Conservation (phyloP, 2,113 vertebrate genomes). For the Triplophysa dalaica region DNA sequence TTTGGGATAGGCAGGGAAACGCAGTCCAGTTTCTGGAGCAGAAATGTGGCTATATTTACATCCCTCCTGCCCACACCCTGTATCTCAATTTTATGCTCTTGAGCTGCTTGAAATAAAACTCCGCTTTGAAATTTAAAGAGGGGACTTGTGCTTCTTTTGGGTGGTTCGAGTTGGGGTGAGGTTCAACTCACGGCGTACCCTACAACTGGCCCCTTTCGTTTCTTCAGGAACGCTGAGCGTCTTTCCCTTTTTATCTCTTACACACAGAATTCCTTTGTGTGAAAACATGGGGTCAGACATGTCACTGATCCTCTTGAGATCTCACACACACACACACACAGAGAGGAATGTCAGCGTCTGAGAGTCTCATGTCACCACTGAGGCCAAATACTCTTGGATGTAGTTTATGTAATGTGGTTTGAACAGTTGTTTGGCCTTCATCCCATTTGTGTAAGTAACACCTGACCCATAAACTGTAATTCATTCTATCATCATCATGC, state of each 20-base stretch:
- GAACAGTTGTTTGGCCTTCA: conserved; percentile 16
- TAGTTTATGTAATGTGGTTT: conserved; percentile 4
- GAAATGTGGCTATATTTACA: conserved; percentile 39
- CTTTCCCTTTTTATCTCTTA: background rate
- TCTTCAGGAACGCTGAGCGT: too few relatives aligned
- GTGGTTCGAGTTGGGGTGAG: background rate
- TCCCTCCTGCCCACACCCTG: conserved; percentile 32
- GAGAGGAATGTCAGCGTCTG: conserved; percentile 15
- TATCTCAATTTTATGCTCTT: background rate
- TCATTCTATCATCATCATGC: background rate
- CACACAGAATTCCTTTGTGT: background rate
- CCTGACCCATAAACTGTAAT: conserved; percentile 12
- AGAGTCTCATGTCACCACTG: conserved; percentile 23
- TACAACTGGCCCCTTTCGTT: background rate
- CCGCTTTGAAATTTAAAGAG: background rate
- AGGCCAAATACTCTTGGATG: conserved; percentile 31
- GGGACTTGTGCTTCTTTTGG: background rate
- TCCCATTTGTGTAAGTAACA: conserved; percentile 17
- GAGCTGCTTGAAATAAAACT: background rate
- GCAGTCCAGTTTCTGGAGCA: background rate
- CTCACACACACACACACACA: conserved; percentile 14
- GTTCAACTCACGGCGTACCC: background rate
- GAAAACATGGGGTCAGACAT: conserved; percentile 15
- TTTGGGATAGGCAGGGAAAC: conserved; percentile 15
- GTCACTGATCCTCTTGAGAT: conserved; percentile 9